phyloP scores from a whole-genome alignment of 2,797 vertebrate genomes.

The Anguilla megastoma region DNA sequence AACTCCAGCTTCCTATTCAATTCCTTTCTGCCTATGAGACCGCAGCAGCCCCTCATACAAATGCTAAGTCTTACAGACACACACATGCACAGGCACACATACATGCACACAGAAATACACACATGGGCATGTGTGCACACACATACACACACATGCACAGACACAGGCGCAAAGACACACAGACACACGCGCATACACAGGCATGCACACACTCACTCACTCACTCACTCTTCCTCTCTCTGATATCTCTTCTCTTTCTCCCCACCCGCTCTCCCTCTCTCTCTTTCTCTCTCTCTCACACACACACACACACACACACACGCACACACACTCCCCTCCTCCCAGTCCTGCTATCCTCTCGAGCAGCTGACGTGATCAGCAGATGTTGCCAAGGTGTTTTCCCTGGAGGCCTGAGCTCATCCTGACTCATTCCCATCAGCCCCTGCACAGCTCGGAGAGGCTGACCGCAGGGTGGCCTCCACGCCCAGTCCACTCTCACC shows the following conservation, averaged over 20 bases:
- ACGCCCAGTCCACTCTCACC: constrained; percentile 11
- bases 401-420: constrained; percentile 39
- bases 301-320: not conserved
- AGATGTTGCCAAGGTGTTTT: constrained; percentile 35
- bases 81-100: not conserved
- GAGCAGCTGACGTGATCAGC: constrained; percentile 31
- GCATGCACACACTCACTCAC: not conserved
- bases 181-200: not conserved
- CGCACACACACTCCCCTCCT: constrained; percentile 21
- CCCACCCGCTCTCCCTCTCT: constrained; percentile 13
- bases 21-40: constrained; percentile 4
- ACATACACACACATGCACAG: not conserved
- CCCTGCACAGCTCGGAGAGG: constrained; percentile 1
- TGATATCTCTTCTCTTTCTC: not conserved
- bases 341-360: constrained; percentile 26
- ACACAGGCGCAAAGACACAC: constrained; percentile 1
- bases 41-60: not conserved
- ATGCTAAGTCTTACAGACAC: not conserved
- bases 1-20: not conserved
- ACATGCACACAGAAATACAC: not conserved
- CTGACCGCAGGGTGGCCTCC: constrained; percentile 9
- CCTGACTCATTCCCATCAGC: constrained; percentile 39
- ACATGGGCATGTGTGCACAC: not conserved
- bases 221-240: constrained; percentile 6
- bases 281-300: no score